phyloP scores from a whole-genome alignment of 2,113 vertebrate genomes.

The Camelus dromedarius region DNA sequence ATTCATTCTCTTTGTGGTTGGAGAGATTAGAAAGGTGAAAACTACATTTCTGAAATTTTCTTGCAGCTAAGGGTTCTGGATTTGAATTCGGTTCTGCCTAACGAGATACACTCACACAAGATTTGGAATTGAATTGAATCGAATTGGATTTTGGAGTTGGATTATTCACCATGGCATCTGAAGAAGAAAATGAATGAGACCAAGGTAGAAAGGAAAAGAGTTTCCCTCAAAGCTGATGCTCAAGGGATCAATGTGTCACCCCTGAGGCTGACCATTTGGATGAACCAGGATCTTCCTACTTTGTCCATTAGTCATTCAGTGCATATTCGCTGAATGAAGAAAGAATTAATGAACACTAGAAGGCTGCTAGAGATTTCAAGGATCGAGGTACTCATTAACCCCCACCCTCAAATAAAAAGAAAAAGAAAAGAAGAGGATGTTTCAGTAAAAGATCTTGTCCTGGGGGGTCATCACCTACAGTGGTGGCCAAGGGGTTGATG shows the following conservation, averaged over 20 bases:
- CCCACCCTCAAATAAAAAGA: neutral
- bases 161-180: neutral
- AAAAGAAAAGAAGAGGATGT: neutral
- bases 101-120: neutral
- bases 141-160: neutral
- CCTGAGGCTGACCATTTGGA: neutral
- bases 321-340: neutral
- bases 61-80: neutral
- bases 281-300: neutral
- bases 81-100: slow-evolving; percentile 38
- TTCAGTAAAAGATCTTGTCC: neutral
- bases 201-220: neutral
- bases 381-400: neutral
- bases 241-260: neutral
- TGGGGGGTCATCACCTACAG: neutral
- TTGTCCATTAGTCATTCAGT: neutral
- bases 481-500: neutral
- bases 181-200: neutral
- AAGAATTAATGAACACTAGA: neutral
- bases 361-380: neutral
- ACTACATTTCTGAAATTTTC: slow-evolving; percentile 28
- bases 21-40: slow-evolving; percentile 6
- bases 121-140: neutral
- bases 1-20: neutral
- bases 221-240: neutral